Conservation (phyloP, 2,797 vertebrate genomes). For the Hypotaenidia okinawae region DNA sequence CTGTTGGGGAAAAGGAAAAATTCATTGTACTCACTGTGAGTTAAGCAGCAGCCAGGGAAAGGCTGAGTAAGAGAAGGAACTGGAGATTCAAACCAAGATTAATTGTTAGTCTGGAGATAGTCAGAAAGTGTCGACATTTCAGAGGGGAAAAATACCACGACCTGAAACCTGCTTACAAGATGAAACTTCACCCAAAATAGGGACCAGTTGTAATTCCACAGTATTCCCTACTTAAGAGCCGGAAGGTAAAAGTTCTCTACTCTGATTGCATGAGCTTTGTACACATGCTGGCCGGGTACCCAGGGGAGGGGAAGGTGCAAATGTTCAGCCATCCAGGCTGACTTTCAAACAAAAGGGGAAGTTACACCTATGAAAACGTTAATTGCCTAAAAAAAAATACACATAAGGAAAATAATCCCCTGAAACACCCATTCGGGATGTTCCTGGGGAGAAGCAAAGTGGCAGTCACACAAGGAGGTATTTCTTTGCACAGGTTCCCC, state of each 20-base stretch:
- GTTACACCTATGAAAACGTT: not conserved
- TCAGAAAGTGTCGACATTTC: not conserved
- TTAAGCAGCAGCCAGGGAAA: not conserved
- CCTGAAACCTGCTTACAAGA: not conserved
- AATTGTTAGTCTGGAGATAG: not conserved
- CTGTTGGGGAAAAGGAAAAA: not conserved
- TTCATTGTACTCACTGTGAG: not conserved
- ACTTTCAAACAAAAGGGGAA: not conserved
- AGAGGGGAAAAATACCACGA: not conserved
- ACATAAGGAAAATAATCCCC: not conserved
- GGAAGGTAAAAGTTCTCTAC: not conserved
- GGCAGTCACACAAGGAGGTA: not conserved
- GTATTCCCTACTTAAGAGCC: not conserved
- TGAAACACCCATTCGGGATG: not conserved
- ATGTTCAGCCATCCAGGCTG: not conserved
- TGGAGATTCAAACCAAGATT: not conserved
- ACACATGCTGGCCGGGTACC: not conserved
- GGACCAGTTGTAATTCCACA: not conserved
- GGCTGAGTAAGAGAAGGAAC: not conserved
- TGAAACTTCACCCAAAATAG: not conserved
- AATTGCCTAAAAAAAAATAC: conserved; percentile 6
- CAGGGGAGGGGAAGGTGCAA: not conserved
- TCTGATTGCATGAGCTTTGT: not conserved
- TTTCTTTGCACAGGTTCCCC: not conserved
- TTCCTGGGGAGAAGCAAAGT: rapidly evolving